Base-by-base conservation (phyloP, 2,113 vertebrate genomes). In the Ailurus styani region DNA sequence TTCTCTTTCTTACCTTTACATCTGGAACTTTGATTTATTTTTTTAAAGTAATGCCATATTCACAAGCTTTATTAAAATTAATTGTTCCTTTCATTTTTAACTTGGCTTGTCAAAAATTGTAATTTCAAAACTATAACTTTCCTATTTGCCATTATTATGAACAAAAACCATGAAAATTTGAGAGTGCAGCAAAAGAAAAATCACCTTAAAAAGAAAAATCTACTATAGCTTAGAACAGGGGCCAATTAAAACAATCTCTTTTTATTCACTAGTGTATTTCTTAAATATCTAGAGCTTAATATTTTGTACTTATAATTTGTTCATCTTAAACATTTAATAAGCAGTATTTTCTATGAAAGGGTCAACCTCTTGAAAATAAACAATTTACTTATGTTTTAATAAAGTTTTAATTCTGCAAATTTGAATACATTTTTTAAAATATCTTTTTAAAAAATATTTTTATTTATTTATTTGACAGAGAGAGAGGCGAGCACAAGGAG, bases 31-130 rank as follows among this genome's bases (percentile, higher is more conserved):
- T 93, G 45, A 89, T 85, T 92, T 77, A 14, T 47, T 78, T 91
- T 89, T 42, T 70, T 73, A 68, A 72, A 72, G 47, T 6, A 94
- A 82, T 79, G 11, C 0, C 29, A 95, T 95, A 89, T 72, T 91
- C 55, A 89, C 10, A 62, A 94, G 66, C 2, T 60, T 93, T 86
- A 47, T 90, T 87, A 95, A 95, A 96, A 87, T 72, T 90, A 87
- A 87, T 85, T 73, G 1, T 45, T 81, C 40, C 82, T 96, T 97
- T 73, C 29, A 75, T 85, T 78, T 97, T 90, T 90, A 64, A 86
- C 60, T 13, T 66, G 3, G 13, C 15, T 91, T 95, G 37, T 91
- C 64, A 92, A 94, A 95, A 97, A 45, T 55, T 91, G 12, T 72
- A 47, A 70, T 88, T 84, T 96, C 27, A 47, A 70, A 70, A 37